Conservation (phyloP, 2,888 invertebrate species). For the Calliphora vomitoria region DNA sequence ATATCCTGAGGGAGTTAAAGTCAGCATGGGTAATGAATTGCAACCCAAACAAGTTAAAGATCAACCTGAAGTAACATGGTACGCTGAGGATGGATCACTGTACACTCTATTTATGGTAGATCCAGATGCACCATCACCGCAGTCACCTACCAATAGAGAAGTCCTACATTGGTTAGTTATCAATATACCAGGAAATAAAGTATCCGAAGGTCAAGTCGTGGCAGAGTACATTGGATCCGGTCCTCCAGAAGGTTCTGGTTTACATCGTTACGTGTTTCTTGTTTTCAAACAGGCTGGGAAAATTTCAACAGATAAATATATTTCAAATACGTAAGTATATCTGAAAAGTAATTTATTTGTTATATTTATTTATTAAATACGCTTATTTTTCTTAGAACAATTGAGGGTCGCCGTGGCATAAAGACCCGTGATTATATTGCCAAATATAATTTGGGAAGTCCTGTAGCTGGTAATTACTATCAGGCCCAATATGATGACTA, state of each 20-base stretch:
- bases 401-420: conserved; percentile 86
- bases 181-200: conserved; percentile 91
- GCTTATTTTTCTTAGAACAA: conserved; percentile 77
- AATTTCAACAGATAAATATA: conserved; percentile 78
- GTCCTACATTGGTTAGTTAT: conserved; percentile 96
- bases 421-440: conserved; percentile 90
- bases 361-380: neutral
- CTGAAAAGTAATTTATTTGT: neutral
- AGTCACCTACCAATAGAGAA: conserved; percentile 92
- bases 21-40: conserved; percentile 88
- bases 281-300: conserved; percentile 88
- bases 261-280: conserved; percentile 92
- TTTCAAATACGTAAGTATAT: conserved; percentile 77
- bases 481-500: conserved; percentile 93
- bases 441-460: conserved; percentile 90
- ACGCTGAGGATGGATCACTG: conserved; percentile 78
- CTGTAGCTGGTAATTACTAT: conserved; percentile 92
- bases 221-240: conserved; percentile 94
- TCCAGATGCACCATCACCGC: conserved; percentile 94
- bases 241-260: conserved; percentile 91
- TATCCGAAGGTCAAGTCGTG: conserved; percentile 90
- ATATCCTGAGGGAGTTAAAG: conserved; percentile 84
- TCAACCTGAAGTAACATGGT: conserved; percentile 81
- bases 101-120: conserved; percentile 86
- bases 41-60: conserved; percentile 88